Evolutionary conservation across 1,140 invertebrate genomes (phyloP), one percentile per base, ranked within the genome.

Genomic region (Saccostrea echinata): DNA sequence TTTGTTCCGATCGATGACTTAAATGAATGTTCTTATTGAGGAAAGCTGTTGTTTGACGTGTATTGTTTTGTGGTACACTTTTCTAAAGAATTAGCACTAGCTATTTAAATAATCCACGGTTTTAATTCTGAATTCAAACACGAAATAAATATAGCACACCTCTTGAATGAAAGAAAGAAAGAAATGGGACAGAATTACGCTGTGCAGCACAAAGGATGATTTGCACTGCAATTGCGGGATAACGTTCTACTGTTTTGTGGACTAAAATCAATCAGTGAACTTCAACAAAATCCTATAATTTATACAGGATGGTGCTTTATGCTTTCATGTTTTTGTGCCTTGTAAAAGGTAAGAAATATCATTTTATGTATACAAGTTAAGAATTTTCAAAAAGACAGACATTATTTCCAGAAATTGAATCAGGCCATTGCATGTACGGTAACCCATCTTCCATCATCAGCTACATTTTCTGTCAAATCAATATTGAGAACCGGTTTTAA

Each of bases 21-120:
- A 30, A 71, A 33, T 30, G 68, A 71, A 71, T 71, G 68, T 33
- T 27, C 68, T 71, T 71, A 27, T 71, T 24, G 68, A 71, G 13
- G 68, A 71, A 71, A 71, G 27, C n/a, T 13, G 13, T 33, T 30
- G 9, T 71, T 71, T 71, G 68, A 71, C 68, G 68, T 30, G 9
- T 27, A 71, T 71, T 71, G 68, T 71, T 30, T 71, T 12, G 68
- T 12, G 11, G 24, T 9, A 33, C 11, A 27, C 68, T 30, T 71
- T 6, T 71, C 24, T 71, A 13, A 30, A 24, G 68, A 33, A 71
- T 12, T 24, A 71, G 27, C 24, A 71, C 24, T 71, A 30, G 68
- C 68, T 71, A 33, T 71, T 71, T 71, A 71, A 71, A 71, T 71
- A 30, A 30, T 71, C 68, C 68, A 33, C 68, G 24, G 27, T 71